Evolutionary conservation across 23 tunicate species (phyloP).

Genomic region (Oikopleura dioica): DNA sequence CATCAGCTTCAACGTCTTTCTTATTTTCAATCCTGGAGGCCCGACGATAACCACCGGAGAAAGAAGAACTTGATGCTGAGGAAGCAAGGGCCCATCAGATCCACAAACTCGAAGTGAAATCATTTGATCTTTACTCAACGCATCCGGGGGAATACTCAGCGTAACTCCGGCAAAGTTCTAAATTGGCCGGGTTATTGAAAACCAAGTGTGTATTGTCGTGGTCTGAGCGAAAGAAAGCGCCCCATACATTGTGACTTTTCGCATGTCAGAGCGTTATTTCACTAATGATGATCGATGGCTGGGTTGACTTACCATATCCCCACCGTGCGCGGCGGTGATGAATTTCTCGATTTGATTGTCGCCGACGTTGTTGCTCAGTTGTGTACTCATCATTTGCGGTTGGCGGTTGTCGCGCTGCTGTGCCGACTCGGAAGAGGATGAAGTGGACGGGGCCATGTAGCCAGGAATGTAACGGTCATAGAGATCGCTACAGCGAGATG

Average conservation of each 20-base stretch:
- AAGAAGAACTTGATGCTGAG: neutral
- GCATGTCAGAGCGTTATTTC: too few species aligned
- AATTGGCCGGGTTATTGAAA: too few species aligned
- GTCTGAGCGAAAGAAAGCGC: neutral
- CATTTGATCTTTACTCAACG: neutral
- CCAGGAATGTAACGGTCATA: neutral
- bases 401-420: neutral
- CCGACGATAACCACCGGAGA: neutral
- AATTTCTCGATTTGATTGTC: neutral
- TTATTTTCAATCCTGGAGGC: neutral
- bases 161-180: neutral
- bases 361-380: neutral
- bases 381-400: neutral
- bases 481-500: neutral
- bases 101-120: neutral
- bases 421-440: neutral
- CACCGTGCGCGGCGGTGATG: neutral
- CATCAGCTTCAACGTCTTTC: neutral
- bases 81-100: neutral
- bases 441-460: neutral
- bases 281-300: too few species aligned
- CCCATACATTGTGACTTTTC: too few species aligned
- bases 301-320: neutral
- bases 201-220: too few species aligned
- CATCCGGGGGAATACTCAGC: neutral